Evolutionary conservation across 2,113 vertebrate genomes (phyloP).

Genomic region (Xiphorhynchus elegans): DNA sequence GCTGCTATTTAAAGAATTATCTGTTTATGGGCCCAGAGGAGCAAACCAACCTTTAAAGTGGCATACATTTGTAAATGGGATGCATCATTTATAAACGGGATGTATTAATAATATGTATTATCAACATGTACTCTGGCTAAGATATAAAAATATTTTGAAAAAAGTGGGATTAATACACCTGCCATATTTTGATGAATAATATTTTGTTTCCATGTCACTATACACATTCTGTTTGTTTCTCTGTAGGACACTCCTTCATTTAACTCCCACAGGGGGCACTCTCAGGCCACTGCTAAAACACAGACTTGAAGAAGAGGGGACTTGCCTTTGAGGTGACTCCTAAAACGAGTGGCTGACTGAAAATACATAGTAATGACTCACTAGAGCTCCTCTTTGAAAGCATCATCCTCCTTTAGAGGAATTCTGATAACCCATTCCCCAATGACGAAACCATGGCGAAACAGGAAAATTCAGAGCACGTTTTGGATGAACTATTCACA

Average conservation of each 20-base stretch:
- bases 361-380: not conserved
- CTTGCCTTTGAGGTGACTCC: not conserved
- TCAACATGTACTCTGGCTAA: not conserved
- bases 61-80: not conserved
- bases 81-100: not conserved
- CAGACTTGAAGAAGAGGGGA: not conserved
- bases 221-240: not conserved
- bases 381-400: not conserved
- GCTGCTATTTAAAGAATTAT: not conserved
- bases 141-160: not conserved
- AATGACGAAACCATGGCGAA: not conserved
- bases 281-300: not conserved
- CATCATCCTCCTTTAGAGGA: not conserved
- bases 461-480: not conserved
- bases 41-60: not conserved
- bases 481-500: not conserved
- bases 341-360: not conserved
- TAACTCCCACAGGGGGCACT: conserved; percentile 13
- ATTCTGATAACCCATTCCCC: not conserved
- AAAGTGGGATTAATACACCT: not conserved
- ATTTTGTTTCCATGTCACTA: not conserved
- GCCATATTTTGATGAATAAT: not conserved
- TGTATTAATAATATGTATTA: not conserved
- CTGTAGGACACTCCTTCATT: not conserved
- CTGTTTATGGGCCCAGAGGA: not conserved